Percentiles rank a stretch among this genome's conserved stretches.
These are phyloP conservation scores for Microcebus murinus DNA, from an alignment of 2,113 vertebrate species.

Conservation along the genomic window DNA sequence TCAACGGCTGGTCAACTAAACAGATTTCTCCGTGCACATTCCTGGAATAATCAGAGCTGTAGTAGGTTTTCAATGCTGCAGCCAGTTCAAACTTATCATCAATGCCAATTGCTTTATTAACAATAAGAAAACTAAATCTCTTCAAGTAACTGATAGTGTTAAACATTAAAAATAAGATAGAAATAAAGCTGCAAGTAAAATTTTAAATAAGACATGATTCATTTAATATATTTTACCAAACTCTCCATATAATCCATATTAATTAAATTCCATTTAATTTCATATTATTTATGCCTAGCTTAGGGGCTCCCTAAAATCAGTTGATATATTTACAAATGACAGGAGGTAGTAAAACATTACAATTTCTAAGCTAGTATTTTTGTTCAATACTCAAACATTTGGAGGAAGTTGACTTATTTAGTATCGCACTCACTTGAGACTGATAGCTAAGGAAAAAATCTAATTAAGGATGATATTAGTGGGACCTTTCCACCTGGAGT, in stretches of 20 bases:
- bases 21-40: neutral
- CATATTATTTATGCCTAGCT: neutral
- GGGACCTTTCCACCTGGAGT: neutral
- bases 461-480: neutral
- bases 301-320: neutral
- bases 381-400: neutral
- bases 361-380: slow-evolving; percentile 6
- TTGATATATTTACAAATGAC: neutral
- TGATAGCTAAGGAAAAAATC: neutral
- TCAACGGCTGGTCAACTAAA: neutral
- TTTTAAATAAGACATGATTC: slow-evolving; percentile 59
- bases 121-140: slow-evolving; percentile 57
- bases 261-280: slow-evolving; percentile 28
- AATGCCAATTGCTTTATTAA: slow-evolving; percentile 54
- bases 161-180: slow-evolving; percentile 51
- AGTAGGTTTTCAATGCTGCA: neutral
- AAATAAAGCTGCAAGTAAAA: slow-evolving; percentile 30
- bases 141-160: slow-evolving; percentile 59
- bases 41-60: neutral
- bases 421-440: neutral
- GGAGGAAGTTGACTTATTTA: neutral
- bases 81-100: slow-evolving; percentile 55
- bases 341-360: neutral
- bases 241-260: neutral
- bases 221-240: slow-evolving; percentile 43